Conservation (phyloP, 2,113 vertebrate genomes). For the Corythornis cristatus region DNA sequence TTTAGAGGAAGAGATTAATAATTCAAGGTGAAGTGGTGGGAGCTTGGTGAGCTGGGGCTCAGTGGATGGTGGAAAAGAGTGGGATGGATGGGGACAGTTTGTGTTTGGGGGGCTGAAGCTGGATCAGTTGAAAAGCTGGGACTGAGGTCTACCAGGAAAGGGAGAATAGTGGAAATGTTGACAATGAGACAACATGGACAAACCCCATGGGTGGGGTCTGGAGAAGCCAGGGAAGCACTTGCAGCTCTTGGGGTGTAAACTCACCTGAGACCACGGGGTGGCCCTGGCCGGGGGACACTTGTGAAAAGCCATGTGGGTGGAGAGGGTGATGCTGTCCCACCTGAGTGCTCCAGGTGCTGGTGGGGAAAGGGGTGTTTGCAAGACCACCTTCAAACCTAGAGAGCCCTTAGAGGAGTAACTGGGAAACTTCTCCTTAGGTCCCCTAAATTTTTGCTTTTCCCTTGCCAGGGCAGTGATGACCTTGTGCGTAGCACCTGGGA, state of each 20-base stretch:
- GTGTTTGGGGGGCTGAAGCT: background rate
- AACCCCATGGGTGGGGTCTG: background rate
- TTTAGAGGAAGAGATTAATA: background rate
- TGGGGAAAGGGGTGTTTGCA: background rate
- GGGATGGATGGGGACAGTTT: accelerated
- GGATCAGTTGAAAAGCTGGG: background rate
- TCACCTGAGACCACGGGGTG: background rate
- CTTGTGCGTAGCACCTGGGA: background rate
- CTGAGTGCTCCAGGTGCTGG: background rate
- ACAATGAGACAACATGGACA: background rate
- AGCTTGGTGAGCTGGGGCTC: background rate
- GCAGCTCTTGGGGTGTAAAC: background rate
- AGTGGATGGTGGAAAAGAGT: background rate
- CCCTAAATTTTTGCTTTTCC: background rate
- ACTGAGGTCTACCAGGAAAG: background rate
- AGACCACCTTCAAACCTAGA: background rate
- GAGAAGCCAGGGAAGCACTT: background rate
- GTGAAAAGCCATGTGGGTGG: background rate
- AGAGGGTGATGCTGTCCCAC: background rate
- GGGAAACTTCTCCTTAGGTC: background rate
- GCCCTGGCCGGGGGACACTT: background rate
- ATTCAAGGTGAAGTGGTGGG: background rate
- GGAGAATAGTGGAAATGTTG: accelerated
- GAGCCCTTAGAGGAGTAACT: background rate
- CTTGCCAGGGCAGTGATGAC: background rate